phyloP scores from a whole-genome alignment of 1,140 invertebrate genomes.

The Phymorhynchus buccinoides region DNA sequence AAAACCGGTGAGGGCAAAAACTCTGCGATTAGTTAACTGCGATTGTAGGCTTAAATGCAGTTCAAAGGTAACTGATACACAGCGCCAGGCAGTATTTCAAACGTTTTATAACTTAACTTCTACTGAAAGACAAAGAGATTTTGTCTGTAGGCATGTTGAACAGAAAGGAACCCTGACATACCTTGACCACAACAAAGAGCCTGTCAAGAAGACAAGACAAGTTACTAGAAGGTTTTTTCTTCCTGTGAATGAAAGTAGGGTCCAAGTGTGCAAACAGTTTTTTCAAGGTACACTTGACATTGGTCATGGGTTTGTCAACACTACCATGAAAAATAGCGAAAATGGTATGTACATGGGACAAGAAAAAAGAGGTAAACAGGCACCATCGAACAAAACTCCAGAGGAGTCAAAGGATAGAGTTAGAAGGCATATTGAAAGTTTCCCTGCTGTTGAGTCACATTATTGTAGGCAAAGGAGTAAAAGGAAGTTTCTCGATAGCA shows the following conservation, averaged over 20 bases:
- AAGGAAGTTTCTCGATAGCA: slow-evolving; percentile 39
- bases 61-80: slow-evolving; percentile 42
- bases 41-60: slow-evolving; percentile 43
- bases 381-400: slow-evolving; percentile 43
- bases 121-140: slow-evolving; percentile 28
- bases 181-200: slow-evolving; percentile 16
- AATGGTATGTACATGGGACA: slow-evolving; percentile 29
- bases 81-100: slow-evolving; percentile 32
- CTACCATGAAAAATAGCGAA: slow-evolving; percentile 36
- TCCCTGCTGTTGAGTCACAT: slow-evolving; percentile 45
- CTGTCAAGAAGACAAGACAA: slow-evolving; percentile 18
- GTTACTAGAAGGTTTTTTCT: slow-evolving; percentile 22
- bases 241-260: background rate
- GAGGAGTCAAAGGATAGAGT: slow-evolving; percentile 24
- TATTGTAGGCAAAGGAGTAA: slow-evolving; percentile 45
- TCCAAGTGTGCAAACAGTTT: slow-evolving; percentile 43
- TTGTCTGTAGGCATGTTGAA: slow-evolving; percentile 36
- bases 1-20: slow-evolving; percentile 22
- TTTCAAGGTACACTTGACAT: slow-evolving; percentile 49
- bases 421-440: slow-evolving; percentile 47
- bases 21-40: slow-evolving; percentile 20
- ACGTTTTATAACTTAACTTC: slow-evolving; percentile 26
- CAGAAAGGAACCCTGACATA: slow-evolving; percentile 27
- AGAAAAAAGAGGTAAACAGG: slow-evolving; percentile 43
- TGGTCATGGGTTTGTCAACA: slow-evolving; percentile 31